Conservation (phyloP, 2,113 vertebrate genomes). For the Planiliza haematocheilus region DNA sequence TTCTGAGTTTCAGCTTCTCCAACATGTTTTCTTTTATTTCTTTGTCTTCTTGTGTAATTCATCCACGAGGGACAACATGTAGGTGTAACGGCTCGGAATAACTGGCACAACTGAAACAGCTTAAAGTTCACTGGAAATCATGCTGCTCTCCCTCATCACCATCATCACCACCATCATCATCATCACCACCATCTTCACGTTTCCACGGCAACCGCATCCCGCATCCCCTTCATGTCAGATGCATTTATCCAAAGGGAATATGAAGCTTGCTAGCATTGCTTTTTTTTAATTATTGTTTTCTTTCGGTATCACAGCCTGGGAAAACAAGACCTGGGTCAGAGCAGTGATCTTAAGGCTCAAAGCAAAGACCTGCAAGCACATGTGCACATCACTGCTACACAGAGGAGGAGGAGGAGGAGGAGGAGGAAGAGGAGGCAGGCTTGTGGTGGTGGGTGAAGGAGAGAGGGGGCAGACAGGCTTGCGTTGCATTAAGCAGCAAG, state of each 20-base stretch:
- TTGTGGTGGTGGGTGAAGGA: constrained; percentile 22
- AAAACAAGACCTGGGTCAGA: constrained; percentile 34
- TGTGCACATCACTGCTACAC: constrained; percentile 57
- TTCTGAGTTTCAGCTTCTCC: neutral
- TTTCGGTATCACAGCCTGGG: constrained; percentile 32
- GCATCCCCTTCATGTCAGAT: neutral
- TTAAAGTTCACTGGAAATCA: constrained; percentile 41
- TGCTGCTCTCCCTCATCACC: constrained; percentile 4
- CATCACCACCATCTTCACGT: constrained; percentile 13
- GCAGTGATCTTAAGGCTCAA: constrained; percentile 30
- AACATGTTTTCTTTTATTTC: constrained; percentile 3
- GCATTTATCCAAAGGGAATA: neutral
- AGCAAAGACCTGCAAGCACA: constrained; percentile 52
- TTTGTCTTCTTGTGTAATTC: constrained; percentile 52
- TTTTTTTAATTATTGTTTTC: constrained; percentile 50
- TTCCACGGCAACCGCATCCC: constrained; percentile 24
- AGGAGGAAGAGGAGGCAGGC: constrained; percentile 44
- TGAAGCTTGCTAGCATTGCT: constrained; percentile 55
- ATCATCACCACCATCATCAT: constrained; percentile 11
- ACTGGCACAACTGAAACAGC: constrained; percentile 43
- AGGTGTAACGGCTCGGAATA: constrained; percentile 55
- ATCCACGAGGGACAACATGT: constrained; percentile 41
- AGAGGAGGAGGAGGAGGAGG: constrained; percentile 11
- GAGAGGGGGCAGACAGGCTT: constrained; percentile 40
- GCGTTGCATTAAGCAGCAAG: constrained; percentile 54